Conservation (phyloP, 1,140 invertebrate genomes). For the Drosophila navojoa region DNA sequence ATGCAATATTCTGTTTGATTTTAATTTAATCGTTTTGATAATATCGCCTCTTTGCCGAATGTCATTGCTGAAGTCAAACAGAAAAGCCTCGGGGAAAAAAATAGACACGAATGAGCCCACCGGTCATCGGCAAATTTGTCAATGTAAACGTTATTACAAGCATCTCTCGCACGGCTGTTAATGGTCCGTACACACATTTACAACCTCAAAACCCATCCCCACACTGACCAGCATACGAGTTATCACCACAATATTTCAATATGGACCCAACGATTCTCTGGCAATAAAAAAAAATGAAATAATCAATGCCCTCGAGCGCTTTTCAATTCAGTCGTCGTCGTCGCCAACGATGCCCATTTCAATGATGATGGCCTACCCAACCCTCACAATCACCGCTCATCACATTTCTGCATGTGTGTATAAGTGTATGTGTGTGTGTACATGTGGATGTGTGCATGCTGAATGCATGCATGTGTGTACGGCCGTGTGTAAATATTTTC, state of each 20-base stretch:
- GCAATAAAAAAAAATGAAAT: slow-evolving; percentile 31
- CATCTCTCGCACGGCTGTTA: slow-evolving; percentile 58
- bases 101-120: slow-evolving; percentile 35
- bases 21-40: slow-evolving; percentile 3
- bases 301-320: slow-evolving; percentile 53
- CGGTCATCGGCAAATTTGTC: slow-evolving; percentile 69
- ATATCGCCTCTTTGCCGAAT: slow-evolving; percentile 16
- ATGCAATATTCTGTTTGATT: no score
- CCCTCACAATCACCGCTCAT: not conserved
- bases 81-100: no score
- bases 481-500: slow-evolving; percentile 66
- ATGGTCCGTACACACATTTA: slow-evolving; percentile 53
- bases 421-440: slow-evolving; percentile 1
- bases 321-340: slow-evolving; percentile 60
- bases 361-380: slow-evolving; percentile 21
- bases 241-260: slow-evolving; percentile 31
- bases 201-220: slow-evolving; percentile 1
- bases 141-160: slow-evolving; percentile 78
- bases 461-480: not conserved
- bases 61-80: not conserved
- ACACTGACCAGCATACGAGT: slow-evolving; percentile 8
- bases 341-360: slow-evolving; percentile 33
- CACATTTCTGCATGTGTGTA: not conserved
- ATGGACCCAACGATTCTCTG: slow-evolving; percentile 19
- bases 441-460: slow-evolving; percentile 26